phyloP scores from a whole-genome alignment of 2,113 vertebrate genomes.

The Forbesichthys papilliferus region DNA sequence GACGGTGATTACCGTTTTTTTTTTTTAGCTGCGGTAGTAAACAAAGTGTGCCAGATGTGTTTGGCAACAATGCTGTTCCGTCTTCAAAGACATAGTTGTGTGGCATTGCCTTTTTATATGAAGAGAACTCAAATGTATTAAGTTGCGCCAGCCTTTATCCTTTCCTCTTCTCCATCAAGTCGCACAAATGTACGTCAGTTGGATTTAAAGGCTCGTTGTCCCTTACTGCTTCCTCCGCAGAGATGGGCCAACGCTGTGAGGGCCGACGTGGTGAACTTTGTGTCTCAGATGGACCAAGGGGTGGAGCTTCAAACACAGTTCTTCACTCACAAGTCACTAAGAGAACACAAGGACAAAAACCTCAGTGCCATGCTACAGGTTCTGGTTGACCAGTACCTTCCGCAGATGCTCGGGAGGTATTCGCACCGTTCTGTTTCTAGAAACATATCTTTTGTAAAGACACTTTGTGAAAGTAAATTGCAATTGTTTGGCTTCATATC shows the following conservation, averaged over 20 bases:
- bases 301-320: slow-evolving; percentile 1
- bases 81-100: too few species aligned
- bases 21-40: too few species aligned
- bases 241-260: slow-evolving; percentile 9
- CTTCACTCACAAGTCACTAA: background rate
- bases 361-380: slow-evolving; percentile 5
- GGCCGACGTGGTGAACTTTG: slow-evolving; percentile 3
- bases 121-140: too few species aligned
- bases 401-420: slow-evolving; percentile 3
- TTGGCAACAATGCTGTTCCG: too few species aligned
- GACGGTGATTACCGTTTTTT: too few species aligned
- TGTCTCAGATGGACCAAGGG: slow-evolving; percentile 1
- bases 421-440: background rate
- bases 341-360: background rate
- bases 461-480: too few species aligned
- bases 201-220: background rate
- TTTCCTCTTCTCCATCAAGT: too few species aligned
- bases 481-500: too few species aligned
- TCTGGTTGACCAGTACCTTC: background rate
- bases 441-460: too few species aligned
- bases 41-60: too few species aligned
- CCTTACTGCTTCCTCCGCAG: background rate
- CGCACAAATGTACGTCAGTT: background rate
- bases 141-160: too few species aligned
- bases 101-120: too few species aligned